Base-by-base conservation (phyloP, 2,888 invertebrate genomes). In the Lasioglossum calceatum region DNA sequence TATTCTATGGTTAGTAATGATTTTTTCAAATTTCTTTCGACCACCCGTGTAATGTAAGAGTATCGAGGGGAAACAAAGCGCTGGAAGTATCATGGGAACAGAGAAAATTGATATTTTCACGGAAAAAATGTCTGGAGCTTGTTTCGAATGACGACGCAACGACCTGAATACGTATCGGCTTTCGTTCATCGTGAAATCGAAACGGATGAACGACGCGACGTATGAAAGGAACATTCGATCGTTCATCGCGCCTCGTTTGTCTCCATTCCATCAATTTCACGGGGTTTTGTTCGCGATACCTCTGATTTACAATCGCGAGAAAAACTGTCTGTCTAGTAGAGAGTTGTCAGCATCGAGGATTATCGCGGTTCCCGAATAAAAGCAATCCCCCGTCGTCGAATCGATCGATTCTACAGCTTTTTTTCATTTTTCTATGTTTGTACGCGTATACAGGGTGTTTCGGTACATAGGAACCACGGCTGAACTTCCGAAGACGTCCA, bases 231-330 rank as follows among this genome's bases (percentile, higher is more conserved):
- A 50, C 72, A 12, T 16, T 74, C 78, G 83, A 19, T 72, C 73
- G 74, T 64, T 83, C 61, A 76, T 79, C 84, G 77, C 75, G 78
- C 32, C 73, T 83, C 82, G 79, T 87, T 86, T 78, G 78, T 81
- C 82, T 77, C 70, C 67, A 67, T 83, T 82, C 72, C 19, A 72
- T 47, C 78, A 42, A 76, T 86, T 81, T 77, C 70, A 64, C 70
- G 61, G 72, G 64, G 76, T 81, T 79, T 81, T 81, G 39, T n/a
- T 19, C 76, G 75, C 73, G 77, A 77, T 67, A 70, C 73, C 77
- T 50, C 27, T 71, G 84, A 86, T 86, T 86, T 84, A 84, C 61
- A 67, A 47, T 23, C 67, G 72, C 58, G 67, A 50, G 58, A 42
- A 84, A 44, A 64, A 71, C 36, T 78, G 58, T 74, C 36, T 42